These are phyloP conservation scores for Uria lomvia DNA, from an alignment of 2,113 vertebrate species.

Conservation along the genomic window DNA sequence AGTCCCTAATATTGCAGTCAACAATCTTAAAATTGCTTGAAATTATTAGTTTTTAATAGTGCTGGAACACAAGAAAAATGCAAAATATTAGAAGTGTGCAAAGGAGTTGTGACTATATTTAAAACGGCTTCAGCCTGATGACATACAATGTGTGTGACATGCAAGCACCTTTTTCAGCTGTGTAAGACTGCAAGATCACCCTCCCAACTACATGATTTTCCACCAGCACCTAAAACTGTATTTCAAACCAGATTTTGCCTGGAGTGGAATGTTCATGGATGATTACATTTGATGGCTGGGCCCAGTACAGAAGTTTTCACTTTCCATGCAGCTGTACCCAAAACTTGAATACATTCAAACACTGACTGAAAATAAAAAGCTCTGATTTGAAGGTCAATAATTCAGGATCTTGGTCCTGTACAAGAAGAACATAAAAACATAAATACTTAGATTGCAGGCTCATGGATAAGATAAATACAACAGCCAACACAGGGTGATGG, in stretches of 20 bases:
- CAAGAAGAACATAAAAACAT: background rate
- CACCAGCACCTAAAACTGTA: background rate
- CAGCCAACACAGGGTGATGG: background rate
- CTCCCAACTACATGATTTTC: background rate
- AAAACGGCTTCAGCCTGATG: background rate
- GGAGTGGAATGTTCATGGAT: background rate
- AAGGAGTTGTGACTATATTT: background rate
- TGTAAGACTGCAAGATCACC: background rate
- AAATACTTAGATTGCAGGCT: background rate
- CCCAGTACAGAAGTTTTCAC: background rate
- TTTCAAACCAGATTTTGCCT: background rate
- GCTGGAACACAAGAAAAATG: background rate
- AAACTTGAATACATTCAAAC: background rate
- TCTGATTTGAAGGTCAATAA: background rate
- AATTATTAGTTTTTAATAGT: background rate
- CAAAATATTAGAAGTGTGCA: background rate
- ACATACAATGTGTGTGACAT: background rate
- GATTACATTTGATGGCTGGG: background rate
- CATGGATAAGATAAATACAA: background rate
- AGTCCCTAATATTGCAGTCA: background rate
- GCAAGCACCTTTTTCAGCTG: background rate
- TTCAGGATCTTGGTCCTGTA: background rate
- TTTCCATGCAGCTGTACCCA: background rate
- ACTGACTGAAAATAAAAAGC: background rate
- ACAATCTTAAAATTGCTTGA: background rate